Percentiles rank a stretch among this genome's conserved stretches.
Conservation (phyloP, 2,888 invertebrate species). For the Dryobotodes eremita region DNA sequence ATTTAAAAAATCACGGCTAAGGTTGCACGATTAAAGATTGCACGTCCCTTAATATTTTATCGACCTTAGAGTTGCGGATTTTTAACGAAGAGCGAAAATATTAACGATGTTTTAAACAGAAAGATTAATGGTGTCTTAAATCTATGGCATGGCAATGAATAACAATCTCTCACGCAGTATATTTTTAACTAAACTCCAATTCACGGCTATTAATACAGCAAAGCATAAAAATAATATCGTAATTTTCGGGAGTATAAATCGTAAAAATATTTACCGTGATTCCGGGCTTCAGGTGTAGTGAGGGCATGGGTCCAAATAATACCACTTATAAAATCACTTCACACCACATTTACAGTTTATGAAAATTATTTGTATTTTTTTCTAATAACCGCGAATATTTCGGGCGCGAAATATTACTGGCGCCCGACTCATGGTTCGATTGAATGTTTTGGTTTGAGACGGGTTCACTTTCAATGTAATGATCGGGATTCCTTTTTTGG, state of each 20-base stretch:
- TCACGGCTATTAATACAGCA: conserved; percentile 76
- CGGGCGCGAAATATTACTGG: conserved; percentile 83
- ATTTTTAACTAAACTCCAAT: conserved; percentile 68
- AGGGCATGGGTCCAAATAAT: conserved; percentile 83
- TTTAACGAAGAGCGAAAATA: background rate
- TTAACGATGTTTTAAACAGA: background rate
- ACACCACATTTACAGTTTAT: conserved; percentile 79
- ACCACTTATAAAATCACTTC: conserved; percentile 75
- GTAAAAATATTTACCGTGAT: conserved; percentile 84
- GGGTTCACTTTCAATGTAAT: conserved; percentile 73
- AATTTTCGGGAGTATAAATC: conserved; percentile 48
- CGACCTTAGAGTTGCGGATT: conserved; percentile 15
- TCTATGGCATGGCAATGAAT: conserved; percentile 30
- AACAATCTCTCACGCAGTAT: conserved; percentile 37
- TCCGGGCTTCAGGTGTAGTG: conserved; percentile 88
- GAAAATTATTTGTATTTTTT: conserved; percentile 63
- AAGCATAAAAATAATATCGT: conserved; percentile 75
- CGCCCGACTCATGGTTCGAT: conserved; percentile 83
- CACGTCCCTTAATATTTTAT: conserved; percentile 31
- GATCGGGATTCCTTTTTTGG: conserved; percentile 75
- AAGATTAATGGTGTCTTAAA: conserved; percentile 24
- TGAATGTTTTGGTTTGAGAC: conserved; percentile 84
- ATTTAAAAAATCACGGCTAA: background rate
- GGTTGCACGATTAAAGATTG: conserved; percentile 1
- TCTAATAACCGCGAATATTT: conserved; percentile 76